Evolutionary conservation across 2,797 vertebrate species (phyloP).

Genomic region (Meda fulgida): DNA sequence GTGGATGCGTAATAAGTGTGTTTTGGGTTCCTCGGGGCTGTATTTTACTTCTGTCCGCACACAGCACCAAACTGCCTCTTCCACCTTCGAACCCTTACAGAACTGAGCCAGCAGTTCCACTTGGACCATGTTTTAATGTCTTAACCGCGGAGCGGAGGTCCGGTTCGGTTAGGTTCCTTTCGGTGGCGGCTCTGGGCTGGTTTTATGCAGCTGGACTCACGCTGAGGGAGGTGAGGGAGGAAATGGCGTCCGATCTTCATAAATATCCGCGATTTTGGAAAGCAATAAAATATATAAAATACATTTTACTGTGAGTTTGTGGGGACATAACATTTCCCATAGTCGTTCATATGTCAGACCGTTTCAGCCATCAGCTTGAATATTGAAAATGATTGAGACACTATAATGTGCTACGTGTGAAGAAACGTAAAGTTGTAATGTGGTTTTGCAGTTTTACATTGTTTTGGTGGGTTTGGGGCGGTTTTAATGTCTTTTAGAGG

Average conservation of each 20-base stretch:
- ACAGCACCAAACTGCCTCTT: constrained; percentile 24
- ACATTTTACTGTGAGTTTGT: not conserved
- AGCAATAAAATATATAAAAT: constrained; percentile 8
- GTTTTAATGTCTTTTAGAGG: constrained; percentile 39
- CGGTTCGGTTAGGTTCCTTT: constrained; percentile 22
- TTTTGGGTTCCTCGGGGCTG: constrained; percentile 36
- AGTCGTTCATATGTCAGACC: constrained; percentile 5
- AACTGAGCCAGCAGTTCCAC: constrained; percentile 11
- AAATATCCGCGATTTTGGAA: constrained; percentile 31
- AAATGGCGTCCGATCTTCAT: constrained; percentile 39
- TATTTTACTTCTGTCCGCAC: constrained; percentile 26
- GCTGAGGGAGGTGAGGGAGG: constrained; percentile 44
- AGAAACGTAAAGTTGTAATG: constrained; percentile 9
- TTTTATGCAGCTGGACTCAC: constrained; percentile 41
- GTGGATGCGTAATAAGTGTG: constrained; percentile 31
- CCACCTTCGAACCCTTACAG: not conserved
- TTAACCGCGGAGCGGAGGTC: constrained; percentile 21
- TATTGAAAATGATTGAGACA: not conserved
- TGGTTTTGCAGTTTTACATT: constrained; percentile 35
- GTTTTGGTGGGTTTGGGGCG: constrained; percentile 36
- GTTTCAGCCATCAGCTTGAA: not conserved
- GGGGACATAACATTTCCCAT: not conserved
- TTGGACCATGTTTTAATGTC: constrained; percentile 21
- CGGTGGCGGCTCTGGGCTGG: constrained; percentile 35
- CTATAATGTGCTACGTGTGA: not conserved